These are phyloP conservation scores for Orchestes rusci DNA, from an alignment of 2,888 invertebrate genomes.

Conservation along the genomic window DNA sequence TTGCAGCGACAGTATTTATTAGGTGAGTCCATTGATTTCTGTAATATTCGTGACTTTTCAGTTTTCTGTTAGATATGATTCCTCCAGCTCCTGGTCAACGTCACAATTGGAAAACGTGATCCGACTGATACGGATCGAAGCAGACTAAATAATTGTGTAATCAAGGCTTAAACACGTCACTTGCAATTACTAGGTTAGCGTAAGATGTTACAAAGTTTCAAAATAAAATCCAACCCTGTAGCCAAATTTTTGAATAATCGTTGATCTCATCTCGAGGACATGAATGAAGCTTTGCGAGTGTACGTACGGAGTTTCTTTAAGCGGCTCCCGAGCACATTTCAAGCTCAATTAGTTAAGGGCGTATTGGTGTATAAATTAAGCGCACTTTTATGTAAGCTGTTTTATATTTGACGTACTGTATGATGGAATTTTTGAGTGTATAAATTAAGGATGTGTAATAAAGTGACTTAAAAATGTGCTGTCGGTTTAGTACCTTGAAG, in stretches of 20 bases:
- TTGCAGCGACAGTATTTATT: constrained; percentile 91
- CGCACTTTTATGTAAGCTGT: constrained; percentile 25
- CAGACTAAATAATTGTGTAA: too few relatives aligned
- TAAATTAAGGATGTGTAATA: constrained; percentile 20
- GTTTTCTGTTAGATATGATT: constrained; percentile 68
- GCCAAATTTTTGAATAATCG: too few relatives aligned
- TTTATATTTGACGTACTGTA: constrained; percentile 17
- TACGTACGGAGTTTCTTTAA: too few relatives aligned
- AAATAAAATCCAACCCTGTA: too few relatives aligned
- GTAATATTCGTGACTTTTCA: not conserved
- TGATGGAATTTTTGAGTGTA: constrained; percentile 21
- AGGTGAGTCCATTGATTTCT: constrained; percentile 17
- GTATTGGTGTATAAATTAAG: constrained; percentile 22
- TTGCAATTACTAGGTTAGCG: too few relatives aligned
- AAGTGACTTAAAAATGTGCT: constrained; percentile 13
- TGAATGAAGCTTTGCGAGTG: too few relatives aligned
- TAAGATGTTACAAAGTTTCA: too few relatives aligned
- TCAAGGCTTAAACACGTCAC: too few relatives aligned
- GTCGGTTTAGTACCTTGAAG: too few relatives aligned
- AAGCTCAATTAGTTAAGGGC: constrained; percentile 11
- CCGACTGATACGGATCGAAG: constrained; percentile 30
- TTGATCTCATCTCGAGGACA: too few relatives aligned
- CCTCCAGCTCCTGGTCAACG: constrained; percentile 55
- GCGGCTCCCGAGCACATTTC: too few relatives aligned
- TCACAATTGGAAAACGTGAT: constrained; percentile 60